Evolutionary conservation across 2,888 invertebrate genomes (phyloP).

Genomic region (Tetanocera ferruginea): DNA sequence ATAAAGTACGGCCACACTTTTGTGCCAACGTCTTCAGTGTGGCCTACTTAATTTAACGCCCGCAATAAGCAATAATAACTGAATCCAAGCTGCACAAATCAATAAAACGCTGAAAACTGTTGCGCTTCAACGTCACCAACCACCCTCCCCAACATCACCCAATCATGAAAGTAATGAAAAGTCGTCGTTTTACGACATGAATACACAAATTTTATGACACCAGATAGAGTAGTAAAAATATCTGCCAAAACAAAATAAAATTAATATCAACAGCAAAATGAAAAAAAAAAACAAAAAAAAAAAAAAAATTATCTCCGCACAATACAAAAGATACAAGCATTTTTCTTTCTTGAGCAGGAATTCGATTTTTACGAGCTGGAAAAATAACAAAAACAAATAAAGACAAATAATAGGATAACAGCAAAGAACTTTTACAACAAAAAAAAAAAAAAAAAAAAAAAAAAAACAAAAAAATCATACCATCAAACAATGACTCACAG

Average conservation of each 20-base stretch:
- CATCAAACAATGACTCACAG: background rate
- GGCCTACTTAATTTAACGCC: too few relatives aligned
- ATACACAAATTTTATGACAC: constrained; percentile 11
- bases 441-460: background rate
- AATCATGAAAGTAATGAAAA: background rate
- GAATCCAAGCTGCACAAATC: background rate
- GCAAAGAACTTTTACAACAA: constrained; percentile 13
- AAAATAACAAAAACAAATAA: constrained; percentile 55
- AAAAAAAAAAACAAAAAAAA: background rate
- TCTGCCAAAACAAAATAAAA: constrained; percentile 2
- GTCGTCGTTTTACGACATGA: background rate
- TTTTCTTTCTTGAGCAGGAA: constrained; percentile 48
- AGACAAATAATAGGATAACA: constrained; percentile 15
- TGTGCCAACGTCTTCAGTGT: too few relatives aligned
- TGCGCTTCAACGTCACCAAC: background rate
- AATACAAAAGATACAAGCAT: background rate
- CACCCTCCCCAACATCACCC: background rate
- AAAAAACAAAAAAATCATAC: constrained; percentile 53
- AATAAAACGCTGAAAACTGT: background rate
- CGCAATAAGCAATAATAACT: background rate
- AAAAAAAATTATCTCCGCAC: constrained; percentile 20
- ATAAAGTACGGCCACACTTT: too few relatives aligned
- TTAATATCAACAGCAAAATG: background rate
- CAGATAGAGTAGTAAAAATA: background rate
- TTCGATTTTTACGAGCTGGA: constrained; percentile 62